Percentiles rank a stretch among this genome's conserved stretches.
These are phyloP conservation scores for Drosophila mettleri DNA, from an alignment of 2,888 invertebrate species.

Conservation along the genomic window DNA sequence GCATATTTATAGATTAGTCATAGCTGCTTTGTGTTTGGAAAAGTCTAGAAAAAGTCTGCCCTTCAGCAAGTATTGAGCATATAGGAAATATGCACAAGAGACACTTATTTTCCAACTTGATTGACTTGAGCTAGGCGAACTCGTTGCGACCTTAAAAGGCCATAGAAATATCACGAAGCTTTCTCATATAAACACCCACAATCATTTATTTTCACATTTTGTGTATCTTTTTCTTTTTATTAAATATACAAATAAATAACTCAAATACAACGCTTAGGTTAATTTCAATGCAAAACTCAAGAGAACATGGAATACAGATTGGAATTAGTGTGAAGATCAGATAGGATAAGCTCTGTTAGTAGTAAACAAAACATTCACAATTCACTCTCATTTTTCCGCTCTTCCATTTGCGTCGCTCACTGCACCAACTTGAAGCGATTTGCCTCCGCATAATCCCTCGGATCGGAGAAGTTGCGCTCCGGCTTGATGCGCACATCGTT, in stretches of 20 bases:
- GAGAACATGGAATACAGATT: slow-evolving; percentile 52
- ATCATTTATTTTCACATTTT: slow-evolving; percentile 21
- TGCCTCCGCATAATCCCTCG: slow-evolving; percentile 83
- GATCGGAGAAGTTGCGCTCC: slow-evolving; percentile 84
- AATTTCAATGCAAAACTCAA: slow-evolving; percentile 56
- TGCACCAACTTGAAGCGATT: slow-evolving; percentile 76
- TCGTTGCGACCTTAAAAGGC: slow-evolving; percentile 40
- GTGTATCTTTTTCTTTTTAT: slow-evolving; percentile 44
- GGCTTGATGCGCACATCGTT: slow-evolving; percentile 83
- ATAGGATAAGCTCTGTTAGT: slow-evolving; percentile 35
- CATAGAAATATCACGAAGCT: slow-evolving; percentile 22
- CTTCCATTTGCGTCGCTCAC: slow-evolving; percentile 18
- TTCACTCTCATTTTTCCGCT: slow-evolving; percentile 21
- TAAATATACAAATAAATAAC: slow-evolving; percentile 67
- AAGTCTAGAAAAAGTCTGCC: background rate
- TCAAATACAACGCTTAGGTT: slow-evolving; percentile 64
- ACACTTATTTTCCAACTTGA: slow-evolving; percentile 37
- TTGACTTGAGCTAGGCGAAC: slow-evolving; percentile 10
- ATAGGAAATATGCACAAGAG: slow-evolving; percentile 6
- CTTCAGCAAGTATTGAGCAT: background rate
- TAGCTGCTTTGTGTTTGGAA: background rate
- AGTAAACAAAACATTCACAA: slow-evolving; percentile 5
- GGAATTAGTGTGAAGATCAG: slow-evolving; percentile 46
- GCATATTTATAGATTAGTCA: background rate
- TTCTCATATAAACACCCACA: slow-evolving; percentile 43